Conservation (phyloP, 2,113 vertebrate species). For the Xenus cinereus region DNA sequence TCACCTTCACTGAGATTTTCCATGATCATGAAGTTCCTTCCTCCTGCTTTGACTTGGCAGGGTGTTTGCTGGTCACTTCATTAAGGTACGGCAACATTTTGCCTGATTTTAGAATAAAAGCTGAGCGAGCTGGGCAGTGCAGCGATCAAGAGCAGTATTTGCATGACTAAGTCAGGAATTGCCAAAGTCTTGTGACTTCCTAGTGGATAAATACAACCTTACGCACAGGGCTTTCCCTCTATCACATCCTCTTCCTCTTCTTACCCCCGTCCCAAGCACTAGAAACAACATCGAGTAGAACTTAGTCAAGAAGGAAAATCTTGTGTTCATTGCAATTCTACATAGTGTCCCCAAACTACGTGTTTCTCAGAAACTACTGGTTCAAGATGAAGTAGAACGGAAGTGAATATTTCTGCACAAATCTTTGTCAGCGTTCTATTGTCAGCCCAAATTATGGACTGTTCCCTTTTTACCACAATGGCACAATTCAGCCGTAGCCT, state of each 20-base stretch:
- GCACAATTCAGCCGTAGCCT: background rate
- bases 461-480: background rate
- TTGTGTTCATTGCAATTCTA: background rate
- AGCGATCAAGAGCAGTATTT: background rate
- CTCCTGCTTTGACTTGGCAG: background rate
- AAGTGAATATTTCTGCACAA: background rate
- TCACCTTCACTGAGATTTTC: background rate
- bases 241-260: background rate
- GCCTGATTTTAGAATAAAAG: background rate
- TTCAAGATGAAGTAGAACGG: background rate
- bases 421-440: background rate
- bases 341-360: background rate
- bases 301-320: background rate
- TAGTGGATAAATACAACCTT: background rate
- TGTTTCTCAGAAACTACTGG: background rate
- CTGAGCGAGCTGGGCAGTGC: background rate
- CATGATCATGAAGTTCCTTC: background rate
- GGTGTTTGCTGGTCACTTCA: background rate
- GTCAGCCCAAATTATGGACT: background rate
- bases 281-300: background rate
- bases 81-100: background rate
- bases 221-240: background rate
- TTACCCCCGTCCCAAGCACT: background rate
- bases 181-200: background rate
- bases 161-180: background rate